Base-by-base conservation (phyloP, 1,140 invertebrate species). In the Batillaria attramentaria region DNA sequence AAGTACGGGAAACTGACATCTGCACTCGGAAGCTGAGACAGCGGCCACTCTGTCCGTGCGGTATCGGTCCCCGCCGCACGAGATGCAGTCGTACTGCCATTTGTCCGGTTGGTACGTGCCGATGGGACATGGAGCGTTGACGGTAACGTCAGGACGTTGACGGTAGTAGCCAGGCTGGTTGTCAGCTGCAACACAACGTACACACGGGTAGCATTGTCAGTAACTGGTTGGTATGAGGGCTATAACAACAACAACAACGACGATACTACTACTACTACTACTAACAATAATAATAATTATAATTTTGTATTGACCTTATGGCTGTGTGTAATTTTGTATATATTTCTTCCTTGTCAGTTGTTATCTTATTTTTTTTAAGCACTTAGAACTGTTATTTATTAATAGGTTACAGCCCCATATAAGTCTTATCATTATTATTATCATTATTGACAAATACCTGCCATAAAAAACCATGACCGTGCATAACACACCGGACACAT, bases 101-200 rank as follows among this genome's bases (percentile, higher is more conserved):
- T 79, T 79, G 85, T 97, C 95, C 4, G 97, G 94, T 89, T 99
- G 97, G 89, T 98, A 99, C 50, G 94, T 96, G 77, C 97, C 97
- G 88, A 97, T 96, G 54, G 96, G 95, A 89, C 98, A 99, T 65
- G 94, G 92, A 41, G 95, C 92, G 88, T 97, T 99, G 13, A 5
- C 54, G 31, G 42, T 75, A 3, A 42, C 39, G 54, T 78, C 60
- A 31, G 35, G 57, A 6, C 62, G 70, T 10, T 18, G 6, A 6
- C 80, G 77, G 46, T 42, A 39, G 28, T 46, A 70, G 33, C 80
- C 77, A 65, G 79, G 68, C 42, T 66, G 75, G 70, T 79, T 81
- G 54, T 79, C 80, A 41, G 66, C 72, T 79, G 54, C 8, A 24
- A 13, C 24, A 50, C 46, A 50, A 62, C 57, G 10, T 8, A 24